Conservation (phyloP, 2,797 vertebrate genomes). For the Simalia tracyae region DNA sequence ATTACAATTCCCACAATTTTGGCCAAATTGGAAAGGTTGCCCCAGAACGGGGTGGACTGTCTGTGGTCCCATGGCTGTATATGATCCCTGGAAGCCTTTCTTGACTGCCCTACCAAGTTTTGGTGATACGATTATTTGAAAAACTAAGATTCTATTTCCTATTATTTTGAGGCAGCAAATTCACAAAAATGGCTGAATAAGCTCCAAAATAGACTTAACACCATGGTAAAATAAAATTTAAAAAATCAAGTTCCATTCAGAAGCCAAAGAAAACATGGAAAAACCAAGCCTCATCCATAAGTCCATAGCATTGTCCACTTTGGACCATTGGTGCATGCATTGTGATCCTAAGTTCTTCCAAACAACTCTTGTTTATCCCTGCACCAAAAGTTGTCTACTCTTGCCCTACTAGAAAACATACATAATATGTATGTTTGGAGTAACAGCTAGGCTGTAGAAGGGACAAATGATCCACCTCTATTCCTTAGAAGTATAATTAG, state of each 20-base stretch:
- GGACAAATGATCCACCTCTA: too few species aligned
- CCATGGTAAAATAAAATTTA: neutral
- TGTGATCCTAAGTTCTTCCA: neutral
- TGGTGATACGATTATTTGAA: neutral
- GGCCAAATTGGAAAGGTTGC: neutral
- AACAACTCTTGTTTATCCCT: neutral
- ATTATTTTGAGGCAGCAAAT: neutral
- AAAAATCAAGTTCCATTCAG: neutral
- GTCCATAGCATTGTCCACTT: neutral
- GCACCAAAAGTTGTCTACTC: neutral
- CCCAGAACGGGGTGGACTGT: neutral
- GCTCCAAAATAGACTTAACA: neutral
- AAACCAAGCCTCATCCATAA: neutral
- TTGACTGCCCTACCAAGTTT: neutral
- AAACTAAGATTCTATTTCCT: neutral
- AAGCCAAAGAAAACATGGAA: neutral
- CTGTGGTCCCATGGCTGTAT: neutral
- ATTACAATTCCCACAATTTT: neutral
- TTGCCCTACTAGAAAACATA: neutral
- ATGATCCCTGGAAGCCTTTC: neutral
- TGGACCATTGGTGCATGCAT: neutral
- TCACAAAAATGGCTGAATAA: neutral
- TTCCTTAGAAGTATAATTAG: neutral
- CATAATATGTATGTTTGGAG: neutral
- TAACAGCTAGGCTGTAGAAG: neutral